Conservation (phyloP, 2,888 invertebrate genomes). For the Litoditis marina region DNA sequence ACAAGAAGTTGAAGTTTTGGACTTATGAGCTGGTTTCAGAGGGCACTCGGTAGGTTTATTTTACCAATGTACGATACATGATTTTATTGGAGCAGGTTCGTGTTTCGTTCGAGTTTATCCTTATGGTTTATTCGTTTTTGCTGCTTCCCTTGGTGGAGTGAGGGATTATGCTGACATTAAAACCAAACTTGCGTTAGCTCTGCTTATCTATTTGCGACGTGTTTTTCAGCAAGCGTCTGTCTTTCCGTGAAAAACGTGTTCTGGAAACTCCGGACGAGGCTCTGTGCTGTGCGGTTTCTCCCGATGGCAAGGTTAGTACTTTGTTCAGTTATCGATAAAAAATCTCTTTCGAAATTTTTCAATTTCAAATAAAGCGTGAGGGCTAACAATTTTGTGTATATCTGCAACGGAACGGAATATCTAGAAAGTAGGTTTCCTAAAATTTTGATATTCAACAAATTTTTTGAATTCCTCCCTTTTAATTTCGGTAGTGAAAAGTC, state of each 20-base stretch:
- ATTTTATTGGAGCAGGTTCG: too few relatives aligned
- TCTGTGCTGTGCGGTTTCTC: conserved; percentile 72
- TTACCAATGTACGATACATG: too few relatives aligned
- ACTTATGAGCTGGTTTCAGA: conserved; percentile 74
- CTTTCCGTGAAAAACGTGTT: conserved; percentile 74
- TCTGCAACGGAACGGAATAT: too few relatives aligned
- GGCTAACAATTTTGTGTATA: too few relatives aligned
- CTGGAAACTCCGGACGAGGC: conserved; percentile 84
- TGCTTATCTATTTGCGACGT: not conserved
- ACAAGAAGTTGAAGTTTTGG: conserved; percentile 89
- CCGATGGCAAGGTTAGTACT: conserved; percentile 44
- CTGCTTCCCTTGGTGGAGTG: not conserved
- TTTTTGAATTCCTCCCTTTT: too few relatives aligned
- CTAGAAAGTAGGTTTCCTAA: too few relatives aligned
- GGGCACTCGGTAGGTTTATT: conserved; percentile 19
- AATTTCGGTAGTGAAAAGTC: too few relatives aligned
- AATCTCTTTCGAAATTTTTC: not conserved
- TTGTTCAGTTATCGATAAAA: not conserved
- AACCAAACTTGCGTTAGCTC: not conserved
- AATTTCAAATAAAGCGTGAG: too few relatives aligned
- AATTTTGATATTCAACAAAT: too few relatives aligned
- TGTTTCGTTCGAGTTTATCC: too few relatives aligned
- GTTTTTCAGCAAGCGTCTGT: conserved; percentile 62
- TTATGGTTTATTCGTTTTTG: too few relatives aligned
- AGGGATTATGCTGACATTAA: not conserved